phyloP scores from a whole-genome alignment of 1,140 invertebrate species.

The Probaryconus sp. region DNA sequence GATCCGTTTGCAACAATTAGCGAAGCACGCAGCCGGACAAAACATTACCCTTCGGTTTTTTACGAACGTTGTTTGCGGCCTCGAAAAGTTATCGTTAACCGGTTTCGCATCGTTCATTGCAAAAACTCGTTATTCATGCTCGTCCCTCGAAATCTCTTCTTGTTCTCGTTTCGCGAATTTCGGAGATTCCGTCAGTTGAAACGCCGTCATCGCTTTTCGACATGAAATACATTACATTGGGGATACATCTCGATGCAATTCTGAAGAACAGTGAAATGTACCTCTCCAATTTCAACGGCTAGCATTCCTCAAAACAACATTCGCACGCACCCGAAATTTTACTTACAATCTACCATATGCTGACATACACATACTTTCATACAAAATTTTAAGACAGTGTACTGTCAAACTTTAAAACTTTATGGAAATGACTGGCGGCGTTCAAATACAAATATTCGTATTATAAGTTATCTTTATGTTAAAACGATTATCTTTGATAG shows the following conservation, averaged over 20 bases:
- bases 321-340: too few species aligned
- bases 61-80: conserved; percentile 34
- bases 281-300: neutral
- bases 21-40: conserved; percentile 17
- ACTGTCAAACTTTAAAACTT: too few species aligned
- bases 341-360: too few species aligned
- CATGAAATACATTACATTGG: conserved; percentile 18
- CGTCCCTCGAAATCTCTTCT: conserved; percentile 53
- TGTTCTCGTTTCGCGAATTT: conserved; percentile 59
- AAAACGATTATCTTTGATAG: too few species aligned
- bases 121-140: conserved; percentile 63
- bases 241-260: conserved; percentile 1
- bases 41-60: conserved; percentile 48
- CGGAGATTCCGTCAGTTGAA: conserved; percentile 45
- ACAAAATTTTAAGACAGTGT: too few species aligned
- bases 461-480: too few species aligned
- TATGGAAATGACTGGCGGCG: too few species aligned
- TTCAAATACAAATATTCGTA: too few species aligned
- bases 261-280: conserved; percentile 3
- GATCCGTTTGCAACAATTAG: conserved; percentile 38
- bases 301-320: neutral
- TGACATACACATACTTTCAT: too few species aligned
- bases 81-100: conserved; percentile 60
- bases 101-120: conserved; percentile 59
- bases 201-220: conserved; percentile 34